phyloP scores from a whole-genome alignment of 2,113 vertebrate genomes.

The Lucifuga dentata region DNA sequence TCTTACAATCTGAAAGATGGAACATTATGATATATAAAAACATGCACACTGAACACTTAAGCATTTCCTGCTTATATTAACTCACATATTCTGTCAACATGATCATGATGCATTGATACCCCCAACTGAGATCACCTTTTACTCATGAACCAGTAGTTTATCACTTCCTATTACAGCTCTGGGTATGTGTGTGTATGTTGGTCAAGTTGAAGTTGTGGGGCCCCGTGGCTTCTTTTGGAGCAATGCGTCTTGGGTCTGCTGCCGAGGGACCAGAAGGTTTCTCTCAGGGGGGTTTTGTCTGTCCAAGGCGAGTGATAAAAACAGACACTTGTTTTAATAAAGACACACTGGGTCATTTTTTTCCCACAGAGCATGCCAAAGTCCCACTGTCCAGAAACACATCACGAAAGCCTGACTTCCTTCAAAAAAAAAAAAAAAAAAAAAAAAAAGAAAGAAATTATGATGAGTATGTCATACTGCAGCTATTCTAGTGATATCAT shows the following conservation, averaged over 20 bases:
- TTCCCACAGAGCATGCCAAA: conserved; percentile 78
- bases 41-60: conserved; percentile 10
- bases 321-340: conserved; percentile 76
- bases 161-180: conserved; percentile 24
- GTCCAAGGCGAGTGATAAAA: conserved; percentile 71
- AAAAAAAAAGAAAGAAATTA: conserved; percentile 14
- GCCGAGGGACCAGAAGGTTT: conserved; percentile 70
- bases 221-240: conserved; percentile 2
- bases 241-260: conserved; percentile 45
- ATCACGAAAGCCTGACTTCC: conserved; percentile 28
- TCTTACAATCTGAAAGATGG: conserved; percentile 5
- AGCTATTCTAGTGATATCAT: conserved; percentile 10
- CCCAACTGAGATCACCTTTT: background rate
- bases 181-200: conserved; percentile 3
- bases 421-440: conserved; percentile 28
- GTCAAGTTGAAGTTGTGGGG: conserved; percentile 11
- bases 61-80: conserved; percentile 49
- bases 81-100: conserved; percentile 23
- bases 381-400: conserved; percentile 30
- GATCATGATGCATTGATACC: conserved; percentile 20
- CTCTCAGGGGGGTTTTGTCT: conserved; percentile 57
- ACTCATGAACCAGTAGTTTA: background rate
- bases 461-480: background rate
- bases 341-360: conserved; percentile 72
- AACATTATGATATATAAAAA: conserved; percentile 1